These are phyloP conservation scores for Patella caerulea DNA, from an alignment of 2,888 invertebrate genomes.

Conservation along the genomic window DNA sequence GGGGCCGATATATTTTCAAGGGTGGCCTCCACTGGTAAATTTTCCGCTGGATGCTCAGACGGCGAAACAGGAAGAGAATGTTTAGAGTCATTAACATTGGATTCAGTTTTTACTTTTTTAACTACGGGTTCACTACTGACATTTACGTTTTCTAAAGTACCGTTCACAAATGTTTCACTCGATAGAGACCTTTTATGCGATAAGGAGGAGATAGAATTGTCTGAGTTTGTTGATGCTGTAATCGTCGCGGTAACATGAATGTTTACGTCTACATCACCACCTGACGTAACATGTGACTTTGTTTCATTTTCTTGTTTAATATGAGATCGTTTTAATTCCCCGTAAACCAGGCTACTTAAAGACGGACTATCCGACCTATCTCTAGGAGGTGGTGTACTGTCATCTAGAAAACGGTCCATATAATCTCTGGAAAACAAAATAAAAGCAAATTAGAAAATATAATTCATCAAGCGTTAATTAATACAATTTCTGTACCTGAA, in stretches of 20 bases:
- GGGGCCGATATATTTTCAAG: neutral
- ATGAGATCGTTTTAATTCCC: constrained; percentile 72
- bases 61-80: neutral
- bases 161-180: neutral
- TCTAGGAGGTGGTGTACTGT: constrained; percentile 68
- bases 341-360: constrained; percentile 74
- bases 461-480: neutral
- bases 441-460: constrained; percentile 4
- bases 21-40: neutral
- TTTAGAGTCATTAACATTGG: constrained; percentile 30
- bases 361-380: constrained; percentile 81
- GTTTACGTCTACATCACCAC: neutral
- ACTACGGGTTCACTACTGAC: constrained; percentile 17
- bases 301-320: constrained; percentile 51
- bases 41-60: neutral
- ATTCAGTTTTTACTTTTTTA: constrained; percentile 38
- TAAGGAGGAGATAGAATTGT: constrained; percentile 34
- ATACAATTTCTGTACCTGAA: too few relatives aligned
- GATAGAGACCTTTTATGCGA: constrained; percentile 16
- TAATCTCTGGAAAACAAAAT: constrained; percentile 78
- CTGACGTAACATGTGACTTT: constrained; percentile 30
- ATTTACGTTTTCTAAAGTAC: constrained; percentile 7
- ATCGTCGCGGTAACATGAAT: constrained; percentile 17
- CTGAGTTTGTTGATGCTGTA: constrained; percentile 30
- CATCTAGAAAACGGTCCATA: constrained; percentile 89